Conservation (phyloP, 2,888 invertebrate species). For the Poecilus cupreus region DNA sequence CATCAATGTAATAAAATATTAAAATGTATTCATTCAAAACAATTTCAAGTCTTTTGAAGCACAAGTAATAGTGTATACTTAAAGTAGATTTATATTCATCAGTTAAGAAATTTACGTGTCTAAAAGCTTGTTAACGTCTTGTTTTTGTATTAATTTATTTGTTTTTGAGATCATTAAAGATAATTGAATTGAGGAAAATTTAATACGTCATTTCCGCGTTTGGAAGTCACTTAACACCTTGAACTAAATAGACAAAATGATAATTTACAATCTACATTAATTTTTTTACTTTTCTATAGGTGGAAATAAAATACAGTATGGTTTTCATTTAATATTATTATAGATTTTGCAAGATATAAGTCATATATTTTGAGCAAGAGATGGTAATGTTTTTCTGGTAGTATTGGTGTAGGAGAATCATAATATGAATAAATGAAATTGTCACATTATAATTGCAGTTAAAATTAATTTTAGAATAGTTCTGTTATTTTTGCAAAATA, state of each 20-base stretch:
- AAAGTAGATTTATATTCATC: constrained; percentile 3
- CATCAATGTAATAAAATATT: not conserved
- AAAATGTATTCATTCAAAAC: not conserved
- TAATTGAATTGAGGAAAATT: not conserved
- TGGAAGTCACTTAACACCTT: not conserved
- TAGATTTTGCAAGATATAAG: too few relatives aligned
- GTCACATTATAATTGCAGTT: not conserved
- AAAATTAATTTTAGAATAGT: not conserved
- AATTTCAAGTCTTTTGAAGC: not conserved
- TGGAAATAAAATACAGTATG: too few relatives aligned
- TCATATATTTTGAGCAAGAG: too few relatives aligned
- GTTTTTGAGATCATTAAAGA: not conserved
- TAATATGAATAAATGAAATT: too few relatives aligned
- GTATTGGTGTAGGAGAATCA: too few relatives aligned
- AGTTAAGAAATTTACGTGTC: not conserved
- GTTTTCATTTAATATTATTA: too few relatives aligned
- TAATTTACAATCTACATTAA: too few relatives aligned
- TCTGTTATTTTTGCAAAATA: not conserved
- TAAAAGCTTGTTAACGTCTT: constrained; percentile 2
- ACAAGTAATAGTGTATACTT: not conserved
- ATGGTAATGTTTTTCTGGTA: too few relatives aligned
- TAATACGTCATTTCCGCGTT: not conserved
- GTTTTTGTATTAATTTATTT: not conserved
- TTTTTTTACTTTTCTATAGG: too few relatives aligned
- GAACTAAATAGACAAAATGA: not conserved